Evolutionary conservation across 2,113 vertebrate species (phyloP).

Genomic region (Tonatia bakeri): DNA sequence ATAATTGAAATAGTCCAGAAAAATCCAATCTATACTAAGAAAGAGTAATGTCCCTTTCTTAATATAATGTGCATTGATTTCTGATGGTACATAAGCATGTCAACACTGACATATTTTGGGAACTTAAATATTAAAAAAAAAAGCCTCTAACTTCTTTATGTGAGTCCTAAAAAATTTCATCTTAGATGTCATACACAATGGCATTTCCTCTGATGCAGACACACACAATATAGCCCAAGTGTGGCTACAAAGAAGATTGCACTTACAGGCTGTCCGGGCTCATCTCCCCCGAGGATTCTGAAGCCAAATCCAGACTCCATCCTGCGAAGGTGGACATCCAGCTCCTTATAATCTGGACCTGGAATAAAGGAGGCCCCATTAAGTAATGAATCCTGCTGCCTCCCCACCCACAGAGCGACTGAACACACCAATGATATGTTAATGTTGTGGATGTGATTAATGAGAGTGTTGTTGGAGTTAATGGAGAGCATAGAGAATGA

Average conservation of each 20-base stretch:
- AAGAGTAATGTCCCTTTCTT: neutral
- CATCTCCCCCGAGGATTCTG: slow-evolving; percentile 97
- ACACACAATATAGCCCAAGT: neutral
- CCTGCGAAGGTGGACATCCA: slow-evolving; percentile 95
- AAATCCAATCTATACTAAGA: neutral
- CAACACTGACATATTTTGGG: slow-evolving; percentile 1
- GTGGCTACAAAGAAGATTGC: slow-evolving; percentile 38
- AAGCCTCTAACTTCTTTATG: neutral
- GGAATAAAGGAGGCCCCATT: slow-evolving; percentile 76
- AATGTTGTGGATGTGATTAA: slow-evolving; percentile 67
- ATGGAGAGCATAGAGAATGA: slow-evolving; percentile 46
- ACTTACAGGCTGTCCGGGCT: slow-evolving; percentile 98
- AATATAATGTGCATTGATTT: slow-evolving; percentile 38
- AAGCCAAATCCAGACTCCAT: slow-evolving; percentile 99
- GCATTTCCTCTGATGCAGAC: slow-evolving; percentile 34
- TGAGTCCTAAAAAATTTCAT: neutral
- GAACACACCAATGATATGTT: slow-evolving; percentile 18
- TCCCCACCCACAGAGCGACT: slow-evolving; percentile 23
- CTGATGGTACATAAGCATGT: neutral
- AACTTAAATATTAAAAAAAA: slow-evolving; percentile 24
- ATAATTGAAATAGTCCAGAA: slow-evolving; percentile 39
- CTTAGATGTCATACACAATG: neutral
- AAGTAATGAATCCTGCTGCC: slow-evolving; percentile 57
- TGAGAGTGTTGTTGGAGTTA: slow-evolving; percentile 66
- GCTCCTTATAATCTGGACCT: slow-evolving; percentile 93